phyloP scores from a whole-genome alignment of 2,113 vertebrate genomes.

The Scomber japonicus region DNA sequence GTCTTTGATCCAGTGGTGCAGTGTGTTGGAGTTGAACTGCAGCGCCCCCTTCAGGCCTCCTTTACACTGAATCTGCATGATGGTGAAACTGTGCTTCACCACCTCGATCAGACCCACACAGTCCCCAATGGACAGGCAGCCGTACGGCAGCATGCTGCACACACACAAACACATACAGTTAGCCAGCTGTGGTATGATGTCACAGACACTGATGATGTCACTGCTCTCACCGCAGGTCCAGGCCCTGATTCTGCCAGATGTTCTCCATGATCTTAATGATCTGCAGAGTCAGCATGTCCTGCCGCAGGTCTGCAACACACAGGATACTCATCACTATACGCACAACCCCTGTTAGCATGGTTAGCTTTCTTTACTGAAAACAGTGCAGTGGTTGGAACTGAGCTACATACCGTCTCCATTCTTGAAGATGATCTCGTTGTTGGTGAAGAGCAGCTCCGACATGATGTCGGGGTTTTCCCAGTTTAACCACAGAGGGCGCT shows the following conservation, averaged over 20 bases:
- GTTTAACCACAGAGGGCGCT: conserved; percentile 96
- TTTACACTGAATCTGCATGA: conserved; percentile 95
- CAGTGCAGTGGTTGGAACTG: rapidly evolving
- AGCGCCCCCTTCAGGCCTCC: conserved; percentile 87
- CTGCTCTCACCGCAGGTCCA: conserved; percentile 91
- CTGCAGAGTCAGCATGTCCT: conserved; percentile 97
- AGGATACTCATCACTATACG: conserved; percentile 9
- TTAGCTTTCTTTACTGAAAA: background rate
- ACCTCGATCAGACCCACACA: conserved; percentile 97
- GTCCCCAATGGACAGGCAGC: conserved; percentile 95
- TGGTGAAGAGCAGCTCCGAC: conserved; percentile 97
- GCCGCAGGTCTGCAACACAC: conserved; percentile 90
- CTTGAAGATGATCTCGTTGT: conserved; percentile 99
- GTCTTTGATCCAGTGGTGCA: conserved; percentile 88
- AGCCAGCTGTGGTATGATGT: conserved; percentile 19
- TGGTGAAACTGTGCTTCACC: conserved; percentile 90
- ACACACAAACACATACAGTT: conserved; percentile 35
- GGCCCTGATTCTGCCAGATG: conserved; percentile 98
- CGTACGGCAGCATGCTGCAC: conserved; percentile 94
- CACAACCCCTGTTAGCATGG: background rate
- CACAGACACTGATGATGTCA: conserved; percentile 8
- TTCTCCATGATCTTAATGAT: conserved; percentile 99
- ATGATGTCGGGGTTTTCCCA: conserved; percentile 99
- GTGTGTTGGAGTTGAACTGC: conserved; percentile 87
- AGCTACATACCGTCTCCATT: conserved; percentile 91